These are phyloP conservation scores for Battus philenor DNA, from an alignment of 1,140 invertebrate genomes.

Conservation along the genomic window DNA sequence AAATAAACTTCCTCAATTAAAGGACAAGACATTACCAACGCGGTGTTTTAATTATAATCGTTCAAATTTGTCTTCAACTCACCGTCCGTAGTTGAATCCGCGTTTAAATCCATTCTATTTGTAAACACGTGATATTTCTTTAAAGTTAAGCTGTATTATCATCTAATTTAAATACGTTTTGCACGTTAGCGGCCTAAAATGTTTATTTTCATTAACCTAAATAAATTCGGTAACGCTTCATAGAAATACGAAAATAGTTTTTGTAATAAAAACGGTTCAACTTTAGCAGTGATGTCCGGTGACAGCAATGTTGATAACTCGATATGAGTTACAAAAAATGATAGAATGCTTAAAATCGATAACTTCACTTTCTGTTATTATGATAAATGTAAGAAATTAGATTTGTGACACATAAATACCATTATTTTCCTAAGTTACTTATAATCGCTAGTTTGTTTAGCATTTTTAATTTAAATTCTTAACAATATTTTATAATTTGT, in stretches of 20 bases:
- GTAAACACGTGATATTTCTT: conserved; percentile 9
- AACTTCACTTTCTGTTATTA: too few species aligned
- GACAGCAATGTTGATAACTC: too few species aligned
- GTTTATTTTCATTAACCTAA: conserved; percentile 52
- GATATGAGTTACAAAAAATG: too few species aligned
- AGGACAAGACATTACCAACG: conserved; percentile 52
- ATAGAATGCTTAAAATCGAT: too few species aligned
- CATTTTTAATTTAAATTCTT: too few species aligned
- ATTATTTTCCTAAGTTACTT: too few species aligned
- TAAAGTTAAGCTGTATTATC: conserved; percentile 17
- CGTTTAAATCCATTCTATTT: conserved; percentile 43
- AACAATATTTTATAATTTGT: too few species aligned
- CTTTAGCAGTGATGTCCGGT: conserved; percentile 23
- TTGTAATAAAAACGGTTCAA: conserved; percentile 50
- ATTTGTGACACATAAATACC: too few species aligned
- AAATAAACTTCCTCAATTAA: conserved; percentile 29
- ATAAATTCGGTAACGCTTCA: conserved; percentile 51
- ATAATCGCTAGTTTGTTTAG: too few species aligned
- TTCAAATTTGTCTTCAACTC: conserved; percentile 28
- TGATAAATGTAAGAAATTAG: too few species aligned
- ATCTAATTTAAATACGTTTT: conserved; percentile 20
- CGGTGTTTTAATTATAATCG: conserved; percentile 47
- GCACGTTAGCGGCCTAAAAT: conserved; percentile 34
- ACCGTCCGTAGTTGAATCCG: conserved; percentile 51
- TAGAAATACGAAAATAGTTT: conserved; percentile 52